phyloP scores from a whole-genome alignment of 2,113 vertebrate species.

The Trogon melanurus region DNA sequence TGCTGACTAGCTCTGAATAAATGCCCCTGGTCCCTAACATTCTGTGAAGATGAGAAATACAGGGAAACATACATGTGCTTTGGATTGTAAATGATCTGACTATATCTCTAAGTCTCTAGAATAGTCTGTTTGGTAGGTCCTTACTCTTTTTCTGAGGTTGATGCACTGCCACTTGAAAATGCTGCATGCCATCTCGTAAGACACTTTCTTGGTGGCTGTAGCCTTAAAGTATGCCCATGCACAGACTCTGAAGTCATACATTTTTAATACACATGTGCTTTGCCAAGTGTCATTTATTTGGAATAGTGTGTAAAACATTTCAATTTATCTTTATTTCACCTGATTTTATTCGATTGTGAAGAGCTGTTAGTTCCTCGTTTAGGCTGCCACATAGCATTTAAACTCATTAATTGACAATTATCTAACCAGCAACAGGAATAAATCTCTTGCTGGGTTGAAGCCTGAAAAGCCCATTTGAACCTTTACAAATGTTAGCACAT shows the following conservation, averaged over 20 bases:
- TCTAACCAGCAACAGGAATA: constrained; percentile 9
- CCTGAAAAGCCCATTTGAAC: constrained; percentile 43
- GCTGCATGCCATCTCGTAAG: not conserved
- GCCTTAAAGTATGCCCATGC: not conserved
- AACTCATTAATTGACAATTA: constrained; percentile 55
- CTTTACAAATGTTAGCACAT: constrained; percentile 13
- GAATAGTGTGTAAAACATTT: not conserved
- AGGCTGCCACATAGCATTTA: constrained; percentile 25
- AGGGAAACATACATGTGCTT: not conserved
- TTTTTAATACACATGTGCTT: not conserved
- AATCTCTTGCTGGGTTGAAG: constrained; percentile 37
- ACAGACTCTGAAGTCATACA: not conserved
- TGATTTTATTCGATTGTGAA: constrained; percentile 39
- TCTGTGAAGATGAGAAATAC: not conserved
- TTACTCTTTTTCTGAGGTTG: not conserved
- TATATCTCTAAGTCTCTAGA: not conserved
- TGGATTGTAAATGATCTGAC: not conserved
- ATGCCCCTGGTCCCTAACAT: not conserved
- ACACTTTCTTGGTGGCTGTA: not conserved
- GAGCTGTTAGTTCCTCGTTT: constrained; percentile 29
- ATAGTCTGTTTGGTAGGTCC: not conserved
- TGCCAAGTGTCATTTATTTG: not conserved
- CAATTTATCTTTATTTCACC: constrained; percentile 2
- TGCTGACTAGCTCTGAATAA: not conserved
- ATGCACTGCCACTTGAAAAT: not conserved